phyloP scores from a whole-genome alignment of 2,888 invertebrate genomes.

The Aporophyla lueneburgensis region DNA sequence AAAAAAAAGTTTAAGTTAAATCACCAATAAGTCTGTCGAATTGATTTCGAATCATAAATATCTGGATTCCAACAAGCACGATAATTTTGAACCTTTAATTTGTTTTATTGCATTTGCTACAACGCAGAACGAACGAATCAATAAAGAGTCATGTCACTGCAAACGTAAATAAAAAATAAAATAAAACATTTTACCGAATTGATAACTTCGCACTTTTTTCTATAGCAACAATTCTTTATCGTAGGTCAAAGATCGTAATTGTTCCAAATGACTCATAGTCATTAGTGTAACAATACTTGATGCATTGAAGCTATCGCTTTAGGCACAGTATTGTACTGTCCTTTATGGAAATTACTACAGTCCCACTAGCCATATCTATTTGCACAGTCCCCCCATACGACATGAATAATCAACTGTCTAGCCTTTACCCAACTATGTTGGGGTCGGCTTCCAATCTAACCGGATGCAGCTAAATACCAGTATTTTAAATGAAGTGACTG shows the following conservation, averaged over 20 bases:
- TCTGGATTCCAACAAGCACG: not conserved
- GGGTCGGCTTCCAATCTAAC: too few relatives aligned
- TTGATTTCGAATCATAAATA: not conserved
- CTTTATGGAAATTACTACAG: not conserved
- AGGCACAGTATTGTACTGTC: not conserved
- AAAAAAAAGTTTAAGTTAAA: not conserved
- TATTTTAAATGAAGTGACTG: too few relatives aligned
- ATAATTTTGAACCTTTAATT: too few relatives aligned
- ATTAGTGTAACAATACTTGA: slow-evolving; percentile 1
- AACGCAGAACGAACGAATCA: too few relatives aligned
- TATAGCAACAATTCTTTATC: slow-evolving; percentile 13
- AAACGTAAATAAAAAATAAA: not conserved
- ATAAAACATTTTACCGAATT: not conserved
- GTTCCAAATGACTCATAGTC: slow-evolving; percentile 23
- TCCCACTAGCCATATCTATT: not conserved
- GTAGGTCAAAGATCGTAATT: slow-evolving; percentile 38
- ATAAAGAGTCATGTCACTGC: too few relatives aligned
- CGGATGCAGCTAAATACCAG: too few relatives aligned
- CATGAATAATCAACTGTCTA: not conserved
- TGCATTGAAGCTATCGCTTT: not conserved
- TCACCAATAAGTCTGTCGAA: not conserved
- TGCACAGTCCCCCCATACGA: not conserved
- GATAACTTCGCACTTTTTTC: not conserved
- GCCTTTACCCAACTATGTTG: too few relatives aligned
- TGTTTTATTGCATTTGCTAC: too few relatives aligned